phyloP scores from a whole-genome alignment of 2,113 vertebrate genomes.

The Cyanoramphus novaezelandiae region DNA sequence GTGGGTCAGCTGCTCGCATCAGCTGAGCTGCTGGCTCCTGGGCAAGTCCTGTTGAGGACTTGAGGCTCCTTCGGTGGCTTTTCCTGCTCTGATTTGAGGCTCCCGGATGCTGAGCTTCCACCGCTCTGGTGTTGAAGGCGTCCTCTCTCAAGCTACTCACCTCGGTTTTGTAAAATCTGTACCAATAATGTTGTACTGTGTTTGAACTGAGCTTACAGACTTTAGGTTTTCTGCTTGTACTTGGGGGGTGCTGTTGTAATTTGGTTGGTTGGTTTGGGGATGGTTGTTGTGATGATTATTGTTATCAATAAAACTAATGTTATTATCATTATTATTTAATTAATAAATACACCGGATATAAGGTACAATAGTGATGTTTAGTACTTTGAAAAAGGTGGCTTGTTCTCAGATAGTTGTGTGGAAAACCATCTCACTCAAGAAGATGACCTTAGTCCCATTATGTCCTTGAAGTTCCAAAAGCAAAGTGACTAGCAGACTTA shows the following conservation, averaged over 20 bases:
- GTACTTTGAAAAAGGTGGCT: background rate
- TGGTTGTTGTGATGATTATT: background rate
- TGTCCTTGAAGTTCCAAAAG: background rate
- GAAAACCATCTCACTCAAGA: background rate
- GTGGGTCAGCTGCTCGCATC: too few relatives aligned
- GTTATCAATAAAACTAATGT: background rate
- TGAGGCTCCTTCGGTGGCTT: too few relatives aligned
- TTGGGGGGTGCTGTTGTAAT: background rate
- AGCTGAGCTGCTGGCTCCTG: too few relatives aligned
- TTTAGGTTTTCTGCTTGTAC: background rate
- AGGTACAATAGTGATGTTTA: background rate
- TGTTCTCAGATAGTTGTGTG: background rate
- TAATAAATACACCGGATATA: background rate
- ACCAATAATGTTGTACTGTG: background rate
- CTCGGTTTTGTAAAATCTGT: background rate
- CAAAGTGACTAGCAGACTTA: background rate
- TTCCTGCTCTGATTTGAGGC: too few relatives aligned
- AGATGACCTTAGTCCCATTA: rapidly evolving
- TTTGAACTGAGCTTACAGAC: background rate
- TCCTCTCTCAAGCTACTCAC: too few relatives aligned
- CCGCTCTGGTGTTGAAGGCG: too few relatives aligned
- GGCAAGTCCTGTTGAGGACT: too few relatives aligned
- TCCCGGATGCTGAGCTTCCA: too few relatives aligned
- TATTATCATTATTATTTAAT: background rate
- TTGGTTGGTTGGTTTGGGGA: background rate